Base-by-base conservation (phyloP, 2,113 vertebrate species). In the Ammodytes marinus region DNA sequence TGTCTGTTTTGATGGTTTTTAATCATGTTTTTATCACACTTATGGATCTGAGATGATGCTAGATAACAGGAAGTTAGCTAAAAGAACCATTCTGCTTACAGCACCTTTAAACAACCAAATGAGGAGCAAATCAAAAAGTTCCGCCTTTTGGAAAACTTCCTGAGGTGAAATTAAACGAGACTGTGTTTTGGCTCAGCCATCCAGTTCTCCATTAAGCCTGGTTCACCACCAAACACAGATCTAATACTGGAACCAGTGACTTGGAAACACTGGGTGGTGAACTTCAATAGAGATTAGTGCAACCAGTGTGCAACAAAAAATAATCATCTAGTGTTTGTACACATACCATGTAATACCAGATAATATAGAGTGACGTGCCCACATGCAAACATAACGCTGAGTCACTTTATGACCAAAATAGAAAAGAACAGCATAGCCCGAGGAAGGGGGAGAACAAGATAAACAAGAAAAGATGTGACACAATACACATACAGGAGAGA, bases 141-240 rank as follows among this genome's bases (percentile, higher is more conserved):
- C 15, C 59, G 40, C 9, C 55, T 37, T 27, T 58, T 71, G 37
- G n/a, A 60, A 1, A 70, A 68, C 58, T 14, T 57, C 15, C 53
- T 6, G 15, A 64, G 53, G 10, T 40, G 0, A n/a, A 35, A 19
- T 47, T 35, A 80, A 70, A 74, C 49, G 39, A 79, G 73, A 85
- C 71, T 77, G 35, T 45, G 55, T 55, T 80, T 52, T 60, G 69
- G 55, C n/a, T 77, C 65, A 60, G 69, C 71, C 54, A 50, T 83
- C 46, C 47, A 3, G 19, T 63, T 59, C 40, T 66, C 35, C 15
- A 43, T 37, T 17, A 70, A 80, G 65, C 47, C 57, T 69, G 65
- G 78, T 37, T 72, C 86, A 58, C 69, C 42, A 39, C 58, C 5
- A 67, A 60, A 72, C 35, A n/a, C 39, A 27, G 17, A 54, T 50